Evolutionary conservation across 53 echinoderm and acorn worm species (phyloP).

Genomic region (Henricia sp.): DNA sequence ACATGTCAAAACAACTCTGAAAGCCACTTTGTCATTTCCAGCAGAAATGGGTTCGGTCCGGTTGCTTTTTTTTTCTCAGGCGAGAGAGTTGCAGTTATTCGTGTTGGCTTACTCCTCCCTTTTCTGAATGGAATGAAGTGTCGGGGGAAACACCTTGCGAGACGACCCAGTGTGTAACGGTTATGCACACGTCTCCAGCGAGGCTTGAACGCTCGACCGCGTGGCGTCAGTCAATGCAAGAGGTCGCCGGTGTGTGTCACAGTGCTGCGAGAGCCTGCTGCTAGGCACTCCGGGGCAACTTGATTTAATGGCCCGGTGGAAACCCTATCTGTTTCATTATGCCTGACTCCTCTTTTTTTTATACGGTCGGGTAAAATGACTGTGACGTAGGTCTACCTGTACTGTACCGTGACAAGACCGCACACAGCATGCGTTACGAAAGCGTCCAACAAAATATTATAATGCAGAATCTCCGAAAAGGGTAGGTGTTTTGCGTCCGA

Average conservation of each 20-base stretch:
- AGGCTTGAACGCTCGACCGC: slow-evolving; percentile 34
- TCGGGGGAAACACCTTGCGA: slow-evolving; percentile 29
- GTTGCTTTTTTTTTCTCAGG: not conserved
- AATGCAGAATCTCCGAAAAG: no score
- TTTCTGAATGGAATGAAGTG: slow-evolving; percentile 17
- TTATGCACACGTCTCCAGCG: not conserved
- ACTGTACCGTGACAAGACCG: no score
- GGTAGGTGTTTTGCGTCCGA: no score
- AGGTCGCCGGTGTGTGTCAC: slow-evolving; percentile 44
- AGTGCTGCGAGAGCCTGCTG: not conserved
- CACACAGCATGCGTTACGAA: no score
- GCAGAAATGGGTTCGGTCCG: slow-evolving; percentile 38
- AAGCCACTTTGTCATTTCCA: slow-evolving; percentile 38
- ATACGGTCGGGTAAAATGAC: no score
- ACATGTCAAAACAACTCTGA: slow-evolving; percentile 31
- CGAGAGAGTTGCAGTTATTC: slow-evolving; percentile 3
- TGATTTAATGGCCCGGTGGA: slow-evolving; percentile 34
- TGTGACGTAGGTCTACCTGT: no score
- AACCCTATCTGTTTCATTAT: slow-evolving; percentile 34
- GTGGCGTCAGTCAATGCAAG: slow-evolving; percentile 40
- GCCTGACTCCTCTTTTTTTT: not conserved
- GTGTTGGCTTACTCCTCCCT: not conserved
- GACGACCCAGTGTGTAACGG: slow-evolving; percentile 45
- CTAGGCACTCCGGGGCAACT: slow-evolving; percentile 24
- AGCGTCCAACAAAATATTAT: no score